A percentile compares a stretch with the other conserved stretches of the same genome.
These are phyloP conservation scores for Nymphalis c-album DNA, from an alignment of 2,888 invertebrate species.

Conservation along the genomic window DNA sequence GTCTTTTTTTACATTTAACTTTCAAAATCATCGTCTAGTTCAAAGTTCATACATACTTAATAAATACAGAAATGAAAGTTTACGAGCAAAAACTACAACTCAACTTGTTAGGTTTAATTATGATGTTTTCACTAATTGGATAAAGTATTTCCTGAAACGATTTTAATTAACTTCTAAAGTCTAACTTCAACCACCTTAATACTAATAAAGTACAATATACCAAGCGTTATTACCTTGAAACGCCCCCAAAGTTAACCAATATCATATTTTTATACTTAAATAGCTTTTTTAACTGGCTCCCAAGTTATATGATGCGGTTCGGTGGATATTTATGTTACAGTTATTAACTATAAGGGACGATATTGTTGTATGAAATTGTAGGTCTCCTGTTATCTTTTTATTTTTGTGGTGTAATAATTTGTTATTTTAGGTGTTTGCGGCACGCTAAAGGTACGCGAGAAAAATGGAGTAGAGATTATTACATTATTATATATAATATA, in stretches of 20 bases:
- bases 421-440: conserved; percentile 1
- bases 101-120: conserved; percentile 2
- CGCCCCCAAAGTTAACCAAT: conserved; percentile 31
- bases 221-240: conserved; percentile 28
- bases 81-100: conserved; percentile 1
- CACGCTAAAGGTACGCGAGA: not conserved
- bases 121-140: conserved; percentile 4
- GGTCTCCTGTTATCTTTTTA: conserved; percentile 1
- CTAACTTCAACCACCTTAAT: conserved; percentile 2
- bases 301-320: conserved; percentile 28
- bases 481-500: too few species aligned
- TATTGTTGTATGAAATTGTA: conserved; percentile 26
- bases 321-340: conserved; percentile 30
- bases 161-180: conserved; percentile 7
- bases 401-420: conserved; percentile 8
- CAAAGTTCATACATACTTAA: not conserved
- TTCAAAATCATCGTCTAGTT: not conserved
- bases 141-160: conserved; percentile 1
- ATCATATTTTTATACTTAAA: conserved; percentile 29
- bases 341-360: conserved; percentile 28
- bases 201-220: conserved; percentile 13
- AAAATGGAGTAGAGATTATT: too few species aligned
- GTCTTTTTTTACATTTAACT: not conserved
- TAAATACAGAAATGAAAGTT: not conserved
- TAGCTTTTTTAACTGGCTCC: conserved; percentile 31